Evolutionary conservation across 2,797 vertebrate genomes (phyloP).

Genomic region (Hydrocynus forskahlii): DNA sequence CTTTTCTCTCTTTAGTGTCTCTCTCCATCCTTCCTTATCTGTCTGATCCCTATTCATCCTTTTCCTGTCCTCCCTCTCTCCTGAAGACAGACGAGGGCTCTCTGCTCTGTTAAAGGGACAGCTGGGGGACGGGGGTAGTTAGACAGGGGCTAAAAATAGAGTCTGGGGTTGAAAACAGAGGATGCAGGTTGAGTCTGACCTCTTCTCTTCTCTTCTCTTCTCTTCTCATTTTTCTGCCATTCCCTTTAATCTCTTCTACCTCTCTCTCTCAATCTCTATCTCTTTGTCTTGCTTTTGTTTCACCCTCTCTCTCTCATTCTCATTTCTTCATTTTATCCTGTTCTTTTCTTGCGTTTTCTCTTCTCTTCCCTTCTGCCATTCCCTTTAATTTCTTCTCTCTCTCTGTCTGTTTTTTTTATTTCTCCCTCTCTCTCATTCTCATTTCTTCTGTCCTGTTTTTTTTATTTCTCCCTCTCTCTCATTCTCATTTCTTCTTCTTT

Average conservation of each 20-base stretch:
- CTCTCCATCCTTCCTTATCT: slow-evolving; percentile 63
- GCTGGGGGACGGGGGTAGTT: not conserved
- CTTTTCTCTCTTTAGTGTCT: slow-evolving; percentile 33
- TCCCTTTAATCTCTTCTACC: not conserved
- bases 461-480: not conserved
- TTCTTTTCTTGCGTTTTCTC: not conserved
- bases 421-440: not conserved
- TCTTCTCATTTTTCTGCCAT: not conserved
- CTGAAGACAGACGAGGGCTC: slow-evolving; percentile 47
- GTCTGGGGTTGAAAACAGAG: slow-evolving; percentile 11
- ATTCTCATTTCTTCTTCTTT: not conserved
- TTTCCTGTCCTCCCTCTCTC: slow-evolving; percentile 66
- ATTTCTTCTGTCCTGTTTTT: not conserved
- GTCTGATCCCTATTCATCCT: slow-evolving; percentile 68
- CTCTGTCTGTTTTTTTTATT: too few species aligned
- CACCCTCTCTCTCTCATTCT: not conserved
- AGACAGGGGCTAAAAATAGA: slow-evolving; percentile 8
- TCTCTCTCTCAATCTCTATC: not conserved
- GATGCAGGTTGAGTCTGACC: not conserved
- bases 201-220: not conserved
- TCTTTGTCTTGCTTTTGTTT: not conserved
- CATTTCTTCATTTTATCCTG: not conserved
- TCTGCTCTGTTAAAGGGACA: not conserved
- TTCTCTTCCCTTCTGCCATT: not conserved
- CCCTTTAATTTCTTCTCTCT: slow-evolving; percentile 17